These are phyloP conservation scores for Exaiptasia diaphana DNA, from an alignment of 64 coral and sea anemone species.

Conservation along the genomic window DNA sequence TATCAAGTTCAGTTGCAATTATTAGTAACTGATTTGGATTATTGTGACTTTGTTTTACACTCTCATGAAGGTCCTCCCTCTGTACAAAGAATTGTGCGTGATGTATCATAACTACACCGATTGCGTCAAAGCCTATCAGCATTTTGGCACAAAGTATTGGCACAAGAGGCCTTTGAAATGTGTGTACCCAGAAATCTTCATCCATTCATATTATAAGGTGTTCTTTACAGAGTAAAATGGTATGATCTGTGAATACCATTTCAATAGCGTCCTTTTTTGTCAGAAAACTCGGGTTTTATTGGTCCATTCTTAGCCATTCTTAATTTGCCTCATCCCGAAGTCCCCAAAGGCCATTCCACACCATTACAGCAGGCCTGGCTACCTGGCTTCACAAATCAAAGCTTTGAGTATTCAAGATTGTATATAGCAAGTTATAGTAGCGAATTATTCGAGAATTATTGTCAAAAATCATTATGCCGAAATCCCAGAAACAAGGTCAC, in stretches of 20 bases:
- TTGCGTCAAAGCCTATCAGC: slow-evolving; percentile 1
- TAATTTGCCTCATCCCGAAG: not conserved
- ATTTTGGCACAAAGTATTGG: slow-evolving; percentile 52
- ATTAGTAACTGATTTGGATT: not conserved
- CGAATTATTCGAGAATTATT: too few species aligned
- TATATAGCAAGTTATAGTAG: too few species aligned
- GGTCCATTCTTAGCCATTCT: not conserved
- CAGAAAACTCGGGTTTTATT: not conserved
- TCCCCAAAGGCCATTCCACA: not conserved
- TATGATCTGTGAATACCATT: slow-evolving; percentile 14
- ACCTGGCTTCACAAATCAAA: not conserved
- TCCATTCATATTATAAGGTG: slow-evolving; percentile 57
- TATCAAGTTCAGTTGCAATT: not conserved
- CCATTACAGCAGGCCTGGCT: slow-evolving; percentile 26
- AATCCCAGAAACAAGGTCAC: slow-evolving; percentile 7
- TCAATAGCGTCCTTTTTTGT: not conserved
- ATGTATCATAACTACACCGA: slow-evolving; percentile 33
- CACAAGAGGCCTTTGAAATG: slow-evolving; percentile 64
- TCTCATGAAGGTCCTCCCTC: slow-evolving; percentile 26
- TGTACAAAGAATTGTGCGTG: slow-evolving; percentile 32
- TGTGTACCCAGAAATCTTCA: slow-evolving; percentile 55
- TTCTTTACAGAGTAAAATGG: too few species aligned
- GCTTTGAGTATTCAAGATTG: not conserved
- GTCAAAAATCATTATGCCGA: slow-evolving; percentile 14
- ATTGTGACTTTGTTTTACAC: slow-evolving; percentile 36